Evolutionary conservation across 1,140 invertebrate genomes (phyloP), one percentile per base, ranked within the genome.

Genomic region (Drosophila punjabiensis): DNA sequence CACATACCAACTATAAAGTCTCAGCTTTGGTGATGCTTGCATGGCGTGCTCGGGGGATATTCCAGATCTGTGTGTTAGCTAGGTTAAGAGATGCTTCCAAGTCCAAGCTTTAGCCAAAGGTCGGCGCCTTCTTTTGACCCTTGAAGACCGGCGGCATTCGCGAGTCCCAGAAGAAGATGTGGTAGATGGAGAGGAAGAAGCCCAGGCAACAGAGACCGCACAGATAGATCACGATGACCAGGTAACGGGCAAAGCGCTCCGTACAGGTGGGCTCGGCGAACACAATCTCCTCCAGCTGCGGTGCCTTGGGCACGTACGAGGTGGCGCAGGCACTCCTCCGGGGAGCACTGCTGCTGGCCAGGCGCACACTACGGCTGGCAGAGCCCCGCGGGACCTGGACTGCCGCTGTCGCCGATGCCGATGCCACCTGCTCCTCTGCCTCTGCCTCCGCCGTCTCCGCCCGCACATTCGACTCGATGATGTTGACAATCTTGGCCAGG

Each of bases 161-260:
- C 13, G 92, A 93, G 56, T 93, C 92, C 92, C 92, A 93, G 67
- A 93, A 93, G 73, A 93, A 92, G 16, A 93, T 58, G 68, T 93
- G 85, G 52, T 93, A 93, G 48, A 93, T 81, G 39, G 92, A 93
- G 1, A 93, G 73, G 24, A 91, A 56, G 59, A 93, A 92, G 16
- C 92, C 92, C 28, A 93, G 58, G 32, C 84, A 79, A 55, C 92
- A 92, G 4, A 93, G 78, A 0, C 92, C 92, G 37, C 89, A 91
- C 56, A 93, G 39, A 55, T 93, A 93, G 66, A 93, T 85, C 35
- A 92, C 71, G 30, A 93, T 76, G 37, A 93, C 73, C 13, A 93
- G 78, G 61, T 91, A 92, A 10, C 92, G 92, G 8, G 83, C 81
- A 33, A 91, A 91, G 3, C 83, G 79, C 50, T 93, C 92, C 24